Conservation (phyloP, 1,140 invertebrate genomes). For the Gonioctena quinquepunctata region DNA sequence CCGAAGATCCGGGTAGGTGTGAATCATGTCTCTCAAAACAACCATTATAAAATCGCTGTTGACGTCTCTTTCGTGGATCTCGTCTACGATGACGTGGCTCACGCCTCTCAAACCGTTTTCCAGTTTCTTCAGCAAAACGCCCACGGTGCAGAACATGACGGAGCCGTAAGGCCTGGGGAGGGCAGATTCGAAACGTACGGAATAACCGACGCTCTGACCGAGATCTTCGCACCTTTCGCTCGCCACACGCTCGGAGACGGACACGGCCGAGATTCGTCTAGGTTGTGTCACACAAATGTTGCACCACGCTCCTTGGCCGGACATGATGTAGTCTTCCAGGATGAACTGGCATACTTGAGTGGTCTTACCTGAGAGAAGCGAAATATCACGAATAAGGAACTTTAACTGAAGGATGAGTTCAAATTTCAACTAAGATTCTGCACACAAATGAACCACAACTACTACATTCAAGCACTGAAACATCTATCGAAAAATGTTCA, state of each 20-base stretch:
- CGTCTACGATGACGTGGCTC: slow-evolving; percentile 92
- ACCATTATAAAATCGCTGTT: slow-evolving; percentile 97
- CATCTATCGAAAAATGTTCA: too few species aligned
- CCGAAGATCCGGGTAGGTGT: slow-evolving; percentile 84
- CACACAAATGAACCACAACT: too few species aligned
- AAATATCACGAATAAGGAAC: neutral
- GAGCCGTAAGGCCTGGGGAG: slow-evolving; percentile 90
- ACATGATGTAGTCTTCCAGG: slow-evolving; percentile 90
- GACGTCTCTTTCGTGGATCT: slow-evolving; percentile 96
- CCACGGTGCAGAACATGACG: slow-evolving; percentile 94
- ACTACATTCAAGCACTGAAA: too few species aligned
- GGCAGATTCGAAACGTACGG: slow-evolving; percentile 89
- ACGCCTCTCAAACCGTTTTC: slow-evolving; percentile 85
- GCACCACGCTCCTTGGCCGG: slow-evolving; percentile 79
- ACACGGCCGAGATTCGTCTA: slow-evolving; percentile 90
- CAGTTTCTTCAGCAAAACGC: slow-evolving; percentile 89
- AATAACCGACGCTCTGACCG: slow-evolving; percentile 82
- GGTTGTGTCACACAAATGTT: slow-evolving; percentile 94
- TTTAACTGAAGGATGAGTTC: neutral
- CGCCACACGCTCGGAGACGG: slow-evolving; percentile 89
- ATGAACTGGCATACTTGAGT: slow-evolving; percentile 95
- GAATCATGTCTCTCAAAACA: slow-evolving; percentile 89
- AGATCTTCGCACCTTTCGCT: slow-evolving; percentile 83
- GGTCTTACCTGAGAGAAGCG: slow-evolving; percentile 60
- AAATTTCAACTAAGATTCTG: too few species aligned